Conservation (phyloP, 2,113 vertebrate genomes). For the Capreolus pygargus region DNA sequence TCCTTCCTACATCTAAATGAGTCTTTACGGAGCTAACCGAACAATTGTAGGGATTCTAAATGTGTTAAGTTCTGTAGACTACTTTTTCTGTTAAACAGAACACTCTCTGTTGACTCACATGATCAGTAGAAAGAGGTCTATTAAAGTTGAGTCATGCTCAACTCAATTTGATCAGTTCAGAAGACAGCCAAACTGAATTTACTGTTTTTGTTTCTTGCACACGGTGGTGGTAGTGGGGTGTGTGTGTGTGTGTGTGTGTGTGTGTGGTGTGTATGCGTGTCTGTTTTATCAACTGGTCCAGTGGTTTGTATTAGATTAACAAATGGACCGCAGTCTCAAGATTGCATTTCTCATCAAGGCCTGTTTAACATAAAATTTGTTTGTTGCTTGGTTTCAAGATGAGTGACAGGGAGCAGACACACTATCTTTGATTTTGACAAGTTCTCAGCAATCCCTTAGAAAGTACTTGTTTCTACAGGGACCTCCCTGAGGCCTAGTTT, state of each 20-base stretch:
- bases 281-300: neutral
- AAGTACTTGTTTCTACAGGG: neutral
- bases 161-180: neutral
- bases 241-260: neutral
- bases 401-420: neutral
- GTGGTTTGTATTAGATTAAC: neutral
- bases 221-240: neutral
- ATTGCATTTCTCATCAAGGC: neutral
- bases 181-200: neutral
- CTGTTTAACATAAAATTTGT: neutral
- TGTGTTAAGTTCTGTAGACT: neutral
- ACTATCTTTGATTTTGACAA: slow-evolving; percentile 1
- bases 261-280: neutral
- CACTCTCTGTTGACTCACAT: neutral
- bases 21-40: neutral
- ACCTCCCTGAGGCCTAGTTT: neutral
- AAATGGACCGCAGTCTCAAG: neutral
- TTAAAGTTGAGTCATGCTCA: neutral
- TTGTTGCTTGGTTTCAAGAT: slow-evolving; percentile 15
- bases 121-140: neutral
- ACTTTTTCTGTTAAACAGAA: neutral
- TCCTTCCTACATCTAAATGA: neutral
- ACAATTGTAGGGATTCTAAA: neutral
- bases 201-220: neutral
- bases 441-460: neutral